Base-by-base conservation (phyloP, 2,113 vertebrate species). In the Rostratula benghalensis region DNA sequence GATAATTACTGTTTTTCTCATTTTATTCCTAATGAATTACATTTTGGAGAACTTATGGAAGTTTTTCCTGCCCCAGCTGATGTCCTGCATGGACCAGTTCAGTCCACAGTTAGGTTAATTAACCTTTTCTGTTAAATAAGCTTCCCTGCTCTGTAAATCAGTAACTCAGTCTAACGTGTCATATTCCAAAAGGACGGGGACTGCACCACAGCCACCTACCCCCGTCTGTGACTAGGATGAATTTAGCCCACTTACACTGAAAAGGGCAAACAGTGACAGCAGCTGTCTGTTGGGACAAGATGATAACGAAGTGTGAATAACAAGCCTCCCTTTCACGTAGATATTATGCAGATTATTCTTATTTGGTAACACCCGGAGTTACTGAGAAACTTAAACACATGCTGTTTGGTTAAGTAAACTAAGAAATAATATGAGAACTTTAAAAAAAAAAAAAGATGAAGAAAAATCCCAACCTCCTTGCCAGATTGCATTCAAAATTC, bases 241-340 rank as follows among this genome's bases (percentile, higher is more conserved):
- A 95, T 94, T 94, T 96, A 95, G 89, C 75, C 92, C 83, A 89
- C 23, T 95, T 93, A 81, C 77, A 95, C 92, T 96, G 93, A 92
- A 95, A 97, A 96, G 91, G 96, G 96, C 95, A 96, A 97, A 85
- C 96, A 82, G 83, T 91, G 89, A 93, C 84, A 91, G 83, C 93
- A 96, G 70, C 89, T 97, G 87, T 96, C 94, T 94, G 91, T 91
- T 92, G 89, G 93, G 89, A 95, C 91, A 96, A 91, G 91, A 92
- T 89, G 94, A 93, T 94, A 94, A 94, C 33, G 3, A 95, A 89
- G 94, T 94, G 95, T 87, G 93, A 97, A 96, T 65, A 96, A 96
- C 94, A 96, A 91, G 74, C 43, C 74, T 96, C 57, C 54, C 50
- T 95, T 95, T 93, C 91, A 82, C 3, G 16, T 69, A 83, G 88